Base-by-base conservation (phyloP, 2,888 invertebrate species). In the Nasonovia ribisnigri region DNA sequence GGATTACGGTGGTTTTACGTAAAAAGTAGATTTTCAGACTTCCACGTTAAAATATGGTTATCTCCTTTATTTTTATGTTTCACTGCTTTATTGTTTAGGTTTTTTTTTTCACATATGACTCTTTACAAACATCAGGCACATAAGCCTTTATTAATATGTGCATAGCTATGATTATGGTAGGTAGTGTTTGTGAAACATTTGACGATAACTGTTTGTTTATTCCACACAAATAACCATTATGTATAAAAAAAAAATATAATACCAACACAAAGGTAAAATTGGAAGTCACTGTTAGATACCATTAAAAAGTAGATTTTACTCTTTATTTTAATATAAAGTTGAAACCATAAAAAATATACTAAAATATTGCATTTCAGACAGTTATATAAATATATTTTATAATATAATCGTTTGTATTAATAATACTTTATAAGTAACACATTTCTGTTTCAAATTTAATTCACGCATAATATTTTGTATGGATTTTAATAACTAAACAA, bases 181-280 rank as follows among this genome's bases (percentile, higher is more conserved):
- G 67, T 90, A 46, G 67, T 90, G 90, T 90, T 90, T 54, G 67
- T 24, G 60, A 43, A 67, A 67, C 46, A 60, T 67, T 90, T 46
- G 60, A 90, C n/a, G 46, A 67, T 60, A 48, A 67, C n/a, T 29
- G 42, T 88, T 51, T 16, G 13, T n/a, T 67, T 87, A 87, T 88
- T 10, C 42, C 10, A 13, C 42, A 88, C 11, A 26, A 54, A 26
- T 57, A 88, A 88, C n/a, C 57, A n/a, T n/a, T 67, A n/a, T 67
- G 16, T 13, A n/a, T 67, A 16, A n/a, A 67, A 67, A n/a, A 29
- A 46, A 10, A n/a, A 60, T n/a, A 26, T 5, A 88, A 13, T 42
- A 29, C 29, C 16, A 24, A 54, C 11, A 6, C 6, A 42, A 42
- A 24, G 54, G n/a, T 88, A 54, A 54, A 67, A 67, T 36, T 67